These are phyloP conservation scores for Mystacides longicornis DNA, from an alignment of 2,888 invertebrate species.

Conservation along the genomic window DNA sequence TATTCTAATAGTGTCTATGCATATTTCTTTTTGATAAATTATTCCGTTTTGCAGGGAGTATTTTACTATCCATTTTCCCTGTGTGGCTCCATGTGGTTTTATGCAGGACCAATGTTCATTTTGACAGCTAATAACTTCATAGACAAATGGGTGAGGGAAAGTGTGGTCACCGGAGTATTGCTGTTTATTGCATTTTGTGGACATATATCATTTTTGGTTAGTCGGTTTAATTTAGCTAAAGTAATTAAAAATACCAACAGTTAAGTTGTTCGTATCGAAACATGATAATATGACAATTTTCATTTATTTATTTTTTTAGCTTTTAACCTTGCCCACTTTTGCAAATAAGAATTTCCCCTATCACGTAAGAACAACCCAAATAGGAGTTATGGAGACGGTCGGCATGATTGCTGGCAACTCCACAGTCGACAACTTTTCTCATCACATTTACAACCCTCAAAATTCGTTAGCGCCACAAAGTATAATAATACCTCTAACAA, in stretches of 20 bases:
- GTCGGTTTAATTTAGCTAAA: background rate
- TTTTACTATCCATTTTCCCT: constrained; percentile 81
- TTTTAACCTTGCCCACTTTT: constrained; percentile 74
- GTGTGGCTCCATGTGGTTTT: constrained; percentile 81
- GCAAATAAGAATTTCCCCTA: constrained; percentile 88
- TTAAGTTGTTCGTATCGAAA: no score
- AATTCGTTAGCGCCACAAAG: constrained; percentile 40
- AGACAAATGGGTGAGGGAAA: constrained; percentile 70
- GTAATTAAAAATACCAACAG: no score
- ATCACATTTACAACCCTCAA: constrained; percentile 55
- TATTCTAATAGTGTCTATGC: background rate
- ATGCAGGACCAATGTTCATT: constrained; percentile 67
- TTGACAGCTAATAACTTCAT: constrained; percentile 59
- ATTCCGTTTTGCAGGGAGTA: constrained; percentile 42
- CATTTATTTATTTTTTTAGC: constrained; percentile 38
- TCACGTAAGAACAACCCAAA: constrained; percentile 81
- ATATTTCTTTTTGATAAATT: background rate
- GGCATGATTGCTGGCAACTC: constrained; percentile 42
- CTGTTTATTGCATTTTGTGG: constrained; percentile 55
- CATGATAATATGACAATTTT: background rate
- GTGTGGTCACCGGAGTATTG: constrained; percentile 60
- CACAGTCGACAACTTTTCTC: constrained; percentile 53
- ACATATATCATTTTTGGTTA: constrained; percentile 58
- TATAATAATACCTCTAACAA: constrained; percentile 57
- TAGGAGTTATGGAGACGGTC: constrained; percentile 58